These are phyloP conservation scores for Oncorhynchus kisutch DNA, from an alignment of 2,113 vertebrate species.

Conservation along the genomic window DNA sequence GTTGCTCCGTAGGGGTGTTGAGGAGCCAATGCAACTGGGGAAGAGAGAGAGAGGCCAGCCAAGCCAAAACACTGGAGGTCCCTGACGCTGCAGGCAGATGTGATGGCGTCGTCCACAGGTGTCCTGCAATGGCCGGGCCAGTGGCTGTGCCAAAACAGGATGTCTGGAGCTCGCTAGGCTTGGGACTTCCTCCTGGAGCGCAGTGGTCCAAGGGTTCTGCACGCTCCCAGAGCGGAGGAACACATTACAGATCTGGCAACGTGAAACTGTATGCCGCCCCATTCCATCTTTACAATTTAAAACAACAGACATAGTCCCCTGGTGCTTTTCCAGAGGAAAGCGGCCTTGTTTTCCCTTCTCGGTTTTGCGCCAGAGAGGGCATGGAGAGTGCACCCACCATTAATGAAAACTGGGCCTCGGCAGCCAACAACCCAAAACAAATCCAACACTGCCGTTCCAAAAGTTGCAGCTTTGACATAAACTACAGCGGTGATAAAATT, in stretches of 20 bases:
- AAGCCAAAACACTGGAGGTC: too few relatives aligned
- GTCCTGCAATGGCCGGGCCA: constrained; percentile 52
- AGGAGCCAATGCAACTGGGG: too few relatives aligned
- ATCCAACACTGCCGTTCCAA: too few relatives aligned
- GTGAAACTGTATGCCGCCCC: constrained; percentile 53
- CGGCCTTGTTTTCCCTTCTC: constrained; percentile 43
- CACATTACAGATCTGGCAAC: constrained; percentile 67
- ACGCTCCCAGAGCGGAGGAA: constrained; percentile 63
- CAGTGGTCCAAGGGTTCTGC: constrained; percentile 61
- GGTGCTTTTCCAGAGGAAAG: constrained; percentile 67
- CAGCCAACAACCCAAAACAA: constrained; percentile 35
- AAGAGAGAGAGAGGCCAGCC: too few relatives aligned
- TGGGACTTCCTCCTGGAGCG: constrained; percentile 64
- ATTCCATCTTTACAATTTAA: constrained; percentile 50
- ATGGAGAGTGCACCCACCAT: constrained; percentile 59
- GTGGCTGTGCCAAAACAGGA: constrained; percentile 68
- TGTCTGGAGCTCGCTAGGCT: constrained; percentile 66
- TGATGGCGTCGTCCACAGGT: constrained; percentile 56
- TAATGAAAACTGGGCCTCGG: constrained; percentile 52
- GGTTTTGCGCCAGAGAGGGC: constrained; percentile 65
- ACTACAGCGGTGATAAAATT: not conserved
- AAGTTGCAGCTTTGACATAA: constrained; percentile 47
- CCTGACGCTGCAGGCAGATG: constrained; percentile 41
- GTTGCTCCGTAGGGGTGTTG: too few relatives aligned
- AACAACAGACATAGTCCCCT: constrained; percentile 67